Base-by-base conservation (phyloP, 1,140 invertebrate species). In the Riptortus pedestris region DNA sequence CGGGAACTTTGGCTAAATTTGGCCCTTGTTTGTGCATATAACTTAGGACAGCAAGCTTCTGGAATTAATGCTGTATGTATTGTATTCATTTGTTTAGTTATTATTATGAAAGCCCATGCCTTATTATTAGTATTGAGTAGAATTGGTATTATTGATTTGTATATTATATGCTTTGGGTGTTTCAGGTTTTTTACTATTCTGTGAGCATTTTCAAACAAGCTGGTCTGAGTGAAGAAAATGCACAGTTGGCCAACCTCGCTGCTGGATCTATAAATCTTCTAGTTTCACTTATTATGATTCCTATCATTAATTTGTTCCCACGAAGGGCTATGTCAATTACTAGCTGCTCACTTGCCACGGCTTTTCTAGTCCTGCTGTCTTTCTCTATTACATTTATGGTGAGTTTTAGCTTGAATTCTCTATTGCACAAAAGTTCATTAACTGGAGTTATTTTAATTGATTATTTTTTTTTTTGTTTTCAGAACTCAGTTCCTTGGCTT, bases 151-250 rank as follows among this genome's bases (percentile, higher is more conserved):
- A 38, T 38, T 38, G 5, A 38, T 38, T 38, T 38, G n/a, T n/a
- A n/a, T n/a, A n/a, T n/a, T n/a, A n/a, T n/a, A n/a, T n/a, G n/a
- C n/a, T n/a, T n/a, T n/a, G n/a, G n/a, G n/a, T n/a, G n/a, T n/a
- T n/a, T 27, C 28, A 87, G 85, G 84, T 91, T 22, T 89, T 91
- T 75, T 90, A 86, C 73, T 92, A 91, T 73, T 91, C 88, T 0
- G 80, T 81, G 26, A 74, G 73, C 5, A 89, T 91, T 66, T 90
- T 90, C 73, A 69, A 75, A 67, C 73, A 73, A 31, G 85, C 87
- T n/a, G 82, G 82, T 1, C 72, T 91, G 16, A 76, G 76, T 2
- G 69, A 70, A 11, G 33, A 66, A 20, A 74, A 73, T 16, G 76
- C 83, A 3, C 80, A 87, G 71, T 83, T 83, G 69, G 87, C 84